A percentile compares a stretch with the other conserved stretches of the same genome.
Conservation (phyloP, 2,113 vertebrate genomes). For the Grallaria varia region DNA sequence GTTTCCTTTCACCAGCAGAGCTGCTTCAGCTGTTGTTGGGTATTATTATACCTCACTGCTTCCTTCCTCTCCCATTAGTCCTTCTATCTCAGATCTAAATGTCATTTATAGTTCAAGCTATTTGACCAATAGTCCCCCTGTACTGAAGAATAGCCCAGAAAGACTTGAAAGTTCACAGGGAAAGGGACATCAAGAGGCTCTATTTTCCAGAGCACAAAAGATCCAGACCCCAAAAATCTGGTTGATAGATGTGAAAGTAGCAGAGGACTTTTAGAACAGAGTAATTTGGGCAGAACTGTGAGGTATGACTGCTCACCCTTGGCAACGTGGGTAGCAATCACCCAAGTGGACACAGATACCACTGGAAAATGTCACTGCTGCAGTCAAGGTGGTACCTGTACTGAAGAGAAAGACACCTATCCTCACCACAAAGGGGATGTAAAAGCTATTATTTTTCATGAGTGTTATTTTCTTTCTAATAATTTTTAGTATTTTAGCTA, state of each 20-base stretch:
- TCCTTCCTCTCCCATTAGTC: conserved; percentile 20
- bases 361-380: conserved; percentile 6
- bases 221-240: neutral
- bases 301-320: neutral
- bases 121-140: neutral
- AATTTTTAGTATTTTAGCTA: neutral
- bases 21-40: conserved; percentile 31
- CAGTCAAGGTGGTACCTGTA: neutral
- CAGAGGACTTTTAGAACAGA: neutral
- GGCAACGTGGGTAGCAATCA: neutral
- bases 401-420: neutral
- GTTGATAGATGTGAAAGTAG: neutral
- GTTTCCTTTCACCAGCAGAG: neutral
- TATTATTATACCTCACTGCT: conserved; percentile 26
- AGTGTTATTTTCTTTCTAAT: neutral
- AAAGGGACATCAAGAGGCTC: neutral
- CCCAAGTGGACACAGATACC: neutral
- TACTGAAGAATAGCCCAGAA: neutral
- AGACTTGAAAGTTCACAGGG: neutral
- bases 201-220: neutral
- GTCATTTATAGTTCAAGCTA: neutral
- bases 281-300: neutral
- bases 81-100: neutral
- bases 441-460: neutral
- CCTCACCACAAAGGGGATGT: neutral